phyloP scores from a whole-genome alignment of 2,797 vertebrate species.

The Vireo griseus region DNA sequence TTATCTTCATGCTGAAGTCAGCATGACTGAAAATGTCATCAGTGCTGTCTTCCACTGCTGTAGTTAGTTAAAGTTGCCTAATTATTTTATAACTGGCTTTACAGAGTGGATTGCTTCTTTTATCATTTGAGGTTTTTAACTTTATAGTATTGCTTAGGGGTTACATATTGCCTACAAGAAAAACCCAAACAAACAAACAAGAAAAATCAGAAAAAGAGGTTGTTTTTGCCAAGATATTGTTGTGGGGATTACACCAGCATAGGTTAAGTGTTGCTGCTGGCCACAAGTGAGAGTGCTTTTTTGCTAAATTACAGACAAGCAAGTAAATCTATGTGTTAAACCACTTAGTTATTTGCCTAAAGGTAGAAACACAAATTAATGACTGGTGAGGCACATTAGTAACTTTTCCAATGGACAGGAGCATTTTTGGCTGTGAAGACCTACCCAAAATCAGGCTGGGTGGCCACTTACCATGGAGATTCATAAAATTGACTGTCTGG shows the following conservation, averaged over 20 bases:
- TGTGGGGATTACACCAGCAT: background rate
- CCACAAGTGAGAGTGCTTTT: background rate
- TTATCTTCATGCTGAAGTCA: background rate
- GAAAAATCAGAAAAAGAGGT: background rate
- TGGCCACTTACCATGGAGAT: rapidly evolving
- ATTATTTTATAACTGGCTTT: background rate
- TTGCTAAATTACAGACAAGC: background rate
- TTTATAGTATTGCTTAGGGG: background rate
- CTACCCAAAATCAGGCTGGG: background rate
- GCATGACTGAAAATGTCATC: background rate
- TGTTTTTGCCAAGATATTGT: background rate
- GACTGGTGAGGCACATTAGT: background rate
- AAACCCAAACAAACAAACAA: background rate
- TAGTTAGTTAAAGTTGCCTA: background rate
- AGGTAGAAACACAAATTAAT: background rate
- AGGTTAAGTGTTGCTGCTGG: background rate
- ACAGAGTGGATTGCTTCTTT: background rate
- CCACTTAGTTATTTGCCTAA: background rate
- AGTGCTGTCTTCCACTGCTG: rapidly evolving
- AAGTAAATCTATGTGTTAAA: background rate
- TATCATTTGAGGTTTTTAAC: background rate
- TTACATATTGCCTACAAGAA: background rate
- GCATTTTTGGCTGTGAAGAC: background rate
- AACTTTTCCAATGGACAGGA: background rate
- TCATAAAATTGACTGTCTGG: background rate